Base-by-base conservation (phyloP, 2,113 vertebrate genomes). In the Girardinichthys multiradiatus region DNA sequence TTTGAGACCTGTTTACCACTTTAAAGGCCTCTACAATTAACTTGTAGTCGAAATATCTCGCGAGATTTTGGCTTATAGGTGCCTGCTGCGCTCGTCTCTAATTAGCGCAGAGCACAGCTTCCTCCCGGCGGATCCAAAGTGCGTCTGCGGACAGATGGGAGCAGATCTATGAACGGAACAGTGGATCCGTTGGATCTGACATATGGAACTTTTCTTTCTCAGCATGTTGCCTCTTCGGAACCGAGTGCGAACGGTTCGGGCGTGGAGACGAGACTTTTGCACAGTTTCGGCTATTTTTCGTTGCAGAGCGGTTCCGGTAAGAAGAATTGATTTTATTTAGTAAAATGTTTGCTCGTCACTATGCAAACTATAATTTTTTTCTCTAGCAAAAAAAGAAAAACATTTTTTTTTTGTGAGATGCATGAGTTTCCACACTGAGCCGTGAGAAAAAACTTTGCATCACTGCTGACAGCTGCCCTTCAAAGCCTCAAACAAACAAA, bases 181-280 rank as follows among this genome's bases (percentile, higher is more conserved):
- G 27, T 6, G 58, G 9, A 19, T 60, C 28, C 17, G n/a, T 21
- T n/a, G 14, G 3, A 1, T 3, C 27, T 21, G 30, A 42, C 6
- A 24, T 14, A 89, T 92, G 85, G 81, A 74, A 15, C 64, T 87
- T 3, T n/a, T 91, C 1, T 80, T 68, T 35, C 21, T 60, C 30
- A 62, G 61, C 33, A 63, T 79, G 2, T 68, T 71, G 3, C 75
- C 72, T 2, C 59, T 86, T 67, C 71, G 82, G 72, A 82, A 67
- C 72, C 79, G 80, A 3, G 42, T 74, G 4, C 26, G 74, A 31
- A 42, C 54, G 0, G 35, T 77, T 5, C 64, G 85, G 61, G 65
- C 51, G 13, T 86, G 81, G 81, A 83, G 73, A 19, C 74, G 77
- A 73, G 51, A 76, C 14, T 57, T 80, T 1, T 54, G 64, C 8